Evolutionary conservation across 2,113 vertebrate species (phyloP), one percentile per base, ranked within the genome.

Genomic region (Phaetusa simplex): DNA sequence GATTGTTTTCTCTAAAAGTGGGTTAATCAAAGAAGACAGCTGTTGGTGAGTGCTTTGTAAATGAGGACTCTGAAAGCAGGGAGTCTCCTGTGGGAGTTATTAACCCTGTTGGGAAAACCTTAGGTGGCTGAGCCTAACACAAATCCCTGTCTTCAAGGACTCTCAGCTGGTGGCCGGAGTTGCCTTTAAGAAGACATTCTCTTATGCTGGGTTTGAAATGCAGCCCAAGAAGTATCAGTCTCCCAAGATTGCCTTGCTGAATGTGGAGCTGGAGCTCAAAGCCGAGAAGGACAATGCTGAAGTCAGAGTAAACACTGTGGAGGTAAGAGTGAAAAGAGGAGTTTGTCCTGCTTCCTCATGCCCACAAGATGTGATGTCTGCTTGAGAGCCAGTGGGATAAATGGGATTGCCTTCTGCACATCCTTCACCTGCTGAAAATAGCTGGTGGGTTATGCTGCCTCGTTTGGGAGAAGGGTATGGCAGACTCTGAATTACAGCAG

Each of bases 151-250:
- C 43, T 85, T 72, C 3, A 97, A 99, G 99, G 99, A 99, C 36
- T 99, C 99, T 1, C 98, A 99, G 85, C 97, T 99, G 96, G 98
- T 99, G 61, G 98, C 98, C 5, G 99, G 99, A 0, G 99, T 99
- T 1, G 99, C 99, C 9, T 99, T 99, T 91, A 99, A 99, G 98
- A 99, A 99, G 97, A 99, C 99, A 2, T 99, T 99, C 95, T 99
- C 99, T 27, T 99, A 99, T 0, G 99, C 99, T 18, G 99, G 99
- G 1, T 99, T 99, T 96, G 99, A 99, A 97, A 99, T 99, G 99
- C 99, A 99, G 94, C 99, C 99, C 76, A 99, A 99, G 95, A 98
- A 98, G 69, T 99, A 99, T 11, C 97, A 98, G 22, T 97, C 98
- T 15, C 99, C 98, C 70, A 99, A 95, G 96, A 99, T 99, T 0